phyloP scores from a whole-genome alignment of 2,113 vertebrate species.

The Vireo altiloquus region DNA sequence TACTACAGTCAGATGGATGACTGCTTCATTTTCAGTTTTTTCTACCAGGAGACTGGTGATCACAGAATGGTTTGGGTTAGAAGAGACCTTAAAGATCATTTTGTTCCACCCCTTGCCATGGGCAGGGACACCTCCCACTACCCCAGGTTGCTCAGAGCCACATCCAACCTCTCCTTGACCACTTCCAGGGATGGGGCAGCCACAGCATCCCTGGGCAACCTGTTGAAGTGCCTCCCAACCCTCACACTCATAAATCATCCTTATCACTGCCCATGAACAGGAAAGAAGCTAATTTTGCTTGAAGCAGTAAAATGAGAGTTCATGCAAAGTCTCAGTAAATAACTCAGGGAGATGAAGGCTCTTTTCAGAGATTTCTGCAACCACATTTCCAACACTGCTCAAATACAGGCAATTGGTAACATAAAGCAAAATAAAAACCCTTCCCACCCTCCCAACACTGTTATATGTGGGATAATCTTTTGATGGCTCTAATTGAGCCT shows the following conservation, averaged over 20 bases:
- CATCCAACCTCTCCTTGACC: neutral
- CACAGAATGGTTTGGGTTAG: neutral
- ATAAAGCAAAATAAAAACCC: neutral
- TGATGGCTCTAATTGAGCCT: neutral
- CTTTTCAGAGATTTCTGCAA: neutral
- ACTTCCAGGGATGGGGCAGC: neutral
- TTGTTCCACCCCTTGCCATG: neutral
- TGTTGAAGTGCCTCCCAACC: neutral
- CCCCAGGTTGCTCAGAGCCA: neutral
- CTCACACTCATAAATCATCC: neutral
- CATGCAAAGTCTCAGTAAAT: neutral
- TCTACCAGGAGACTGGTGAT: neutral
- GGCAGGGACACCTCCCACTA: neutral
- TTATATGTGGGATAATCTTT: conserved; percentile 25
- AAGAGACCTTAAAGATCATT: neutral
- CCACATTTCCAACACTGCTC: neutral
- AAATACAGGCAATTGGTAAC: neutral
- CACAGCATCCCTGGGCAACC: neutral
- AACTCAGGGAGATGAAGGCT: neutral
- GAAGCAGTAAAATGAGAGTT: neutral
- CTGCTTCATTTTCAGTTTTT: neutral
- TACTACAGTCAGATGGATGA: neutral
- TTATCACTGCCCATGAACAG: neutral
- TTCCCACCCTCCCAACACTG: neutral
- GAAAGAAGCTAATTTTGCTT: neutral